A percentile compares a stretch with the other conserved stretches of the same genome.
Conservation (phyloP, 2,113 vertebrate species). For the Prietella phreatophila region DNA sequence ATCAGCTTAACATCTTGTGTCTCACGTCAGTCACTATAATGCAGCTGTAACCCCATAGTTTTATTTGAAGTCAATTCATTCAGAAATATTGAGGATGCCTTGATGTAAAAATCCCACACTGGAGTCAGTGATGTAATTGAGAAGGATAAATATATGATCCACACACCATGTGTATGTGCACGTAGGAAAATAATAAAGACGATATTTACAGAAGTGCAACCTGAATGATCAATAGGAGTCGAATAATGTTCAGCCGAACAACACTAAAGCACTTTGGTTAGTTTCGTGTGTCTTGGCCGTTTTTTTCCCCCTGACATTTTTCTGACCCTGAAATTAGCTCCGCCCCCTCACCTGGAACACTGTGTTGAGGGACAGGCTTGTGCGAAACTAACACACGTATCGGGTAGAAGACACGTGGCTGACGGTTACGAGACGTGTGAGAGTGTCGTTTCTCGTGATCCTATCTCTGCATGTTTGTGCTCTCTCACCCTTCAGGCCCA, state of each 20-base stretch:
- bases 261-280: not conserved
- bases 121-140: not conserved
- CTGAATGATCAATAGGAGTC: not conserved
- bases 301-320: not conserved
- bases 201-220: not conserved
- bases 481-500: slow-evolving; percentile 63
- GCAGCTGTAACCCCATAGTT: not conserved
- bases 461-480: not conserved
- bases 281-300: too few species aligned
- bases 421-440: not conserved
- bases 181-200: not conserved
- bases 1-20: not conserved
- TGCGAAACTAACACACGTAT: not conserved
- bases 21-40: not conserved
- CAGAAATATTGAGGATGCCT: accelerated
- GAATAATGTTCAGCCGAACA: not conserved
- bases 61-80: not conserved
- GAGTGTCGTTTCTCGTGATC: not conserved
- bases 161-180: not conserved
- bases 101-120: not conserved
- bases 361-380: not conserved
- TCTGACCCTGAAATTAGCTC: not conserved
- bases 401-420: too few species aligned
- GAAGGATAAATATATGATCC: not conserved
- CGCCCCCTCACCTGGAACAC: not conserved